Percentiles rank a stretch among this genome's conserved stretches.
phyloP scores from a whole-genome alignment of 2,797 vertebrate species.

The Betta splendens region DNA sequence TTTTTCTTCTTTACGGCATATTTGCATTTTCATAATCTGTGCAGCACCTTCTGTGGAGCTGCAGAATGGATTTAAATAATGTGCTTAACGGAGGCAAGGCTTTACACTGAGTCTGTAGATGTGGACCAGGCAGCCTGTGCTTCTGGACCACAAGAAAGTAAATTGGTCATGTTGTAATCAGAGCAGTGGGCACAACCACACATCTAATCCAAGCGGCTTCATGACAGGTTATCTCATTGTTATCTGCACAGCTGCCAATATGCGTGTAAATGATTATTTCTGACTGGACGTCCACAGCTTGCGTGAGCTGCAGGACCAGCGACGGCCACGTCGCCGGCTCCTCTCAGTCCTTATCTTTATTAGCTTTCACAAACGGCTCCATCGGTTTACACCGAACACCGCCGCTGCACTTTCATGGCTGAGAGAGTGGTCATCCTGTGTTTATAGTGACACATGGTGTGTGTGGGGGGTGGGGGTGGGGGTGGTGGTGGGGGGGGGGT shows the following conservation, averaged over 20 bases:
- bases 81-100: background rate
- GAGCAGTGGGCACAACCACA: too few relatives aligned
- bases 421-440: conserved; percentile 79
- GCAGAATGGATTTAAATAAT: background rate
- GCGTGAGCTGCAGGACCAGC: conserved; percentile 68
- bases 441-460: conserved; percentile 74
- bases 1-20: background rate
- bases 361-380: conserved; percentile 88
- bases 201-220: too few relatives aligned
- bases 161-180: too few relatives aligned
- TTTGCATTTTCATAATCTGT: background rate
- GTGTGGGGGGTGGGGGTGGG: too few relatives aligned
- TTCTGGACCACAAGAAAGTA: too few relatives aligned
- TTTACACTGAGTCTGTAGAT: background rate
- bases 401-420: conserved; percentile 84
- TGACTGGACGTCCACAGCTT: conserved; percentile 58
- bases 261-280: too few relatives aligned
- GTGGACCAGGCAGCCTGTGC: background rate
- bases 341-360: conserved; percentile 91
- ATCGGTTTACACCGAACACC: conserved; percentile 80
- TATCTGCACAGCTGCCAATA: background rate
- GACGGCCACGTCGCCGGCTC: conserved; percentile 64
- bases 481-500: too few relatives aligned
- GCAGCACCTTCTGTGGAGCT: too few relatives aligned
- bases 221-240: background rate